These are phyloP conservation scores for Bombus balteatus DNA, from an alignment of 1,140 invertebrate species.

Conservation along the genomic window DNA sequence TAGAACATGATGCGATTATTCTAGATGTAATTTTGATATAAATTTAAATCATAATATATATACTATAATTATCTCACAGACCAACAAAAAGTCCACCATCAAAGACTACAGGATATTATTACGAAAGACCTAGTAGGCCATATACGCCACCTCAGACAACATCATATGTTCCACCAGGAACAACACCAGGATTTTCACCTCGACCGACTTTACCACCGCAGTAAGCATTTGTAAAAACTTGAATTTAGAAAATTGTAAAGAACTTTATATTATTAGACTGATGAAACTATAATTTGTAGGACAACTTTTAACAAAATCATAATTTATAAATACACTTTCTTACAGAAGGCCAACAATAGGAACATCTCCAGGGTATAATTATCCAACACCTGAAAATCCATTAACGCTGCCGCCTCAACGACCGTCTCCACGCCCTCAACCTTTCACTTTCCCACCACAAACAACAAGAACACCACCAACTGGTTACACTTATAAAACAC, in stretches of 20 bases:
- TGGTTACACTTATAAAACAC: no score
- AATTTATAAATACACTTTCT: background rate
- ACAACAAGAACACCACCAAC: background rate
- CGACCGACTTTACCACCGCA: background rate
- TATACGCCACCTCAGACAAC: background rate
- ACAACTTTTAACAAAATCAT: background rate
- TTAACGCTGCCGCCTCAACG: background rate
- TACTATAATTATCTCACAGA: background rate
- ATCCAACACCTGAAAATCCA: background rate
- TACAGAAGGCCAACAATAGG: background rate
- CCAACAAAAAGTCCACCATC: conserved; percentile 34
- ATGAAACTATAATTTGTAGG: background rate
- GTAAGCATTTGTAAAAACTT: background rate
- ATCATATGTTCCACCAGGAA: background rate
- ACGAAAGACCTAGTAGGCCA: conserved; percentile 37
- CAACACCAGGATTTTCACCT: background rate
- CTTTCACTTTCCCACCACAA: conserved; percentile 27
- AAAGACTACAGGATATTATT: conserved; percentile 35
- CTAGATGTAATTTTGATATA: background rate
- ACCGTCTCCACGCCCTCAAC: background rate
- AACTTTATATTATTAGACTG: background rate
- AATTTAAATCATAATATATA: conserved; percentile 5
- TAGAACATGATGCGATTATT: background rate
- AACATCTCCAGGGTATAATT: background rate
- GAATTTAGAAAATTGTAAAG: background rate